Base-by-base conservation (phyloP, 2,888 invertebrate genomes). In the Erebia epiphron region DNA sequence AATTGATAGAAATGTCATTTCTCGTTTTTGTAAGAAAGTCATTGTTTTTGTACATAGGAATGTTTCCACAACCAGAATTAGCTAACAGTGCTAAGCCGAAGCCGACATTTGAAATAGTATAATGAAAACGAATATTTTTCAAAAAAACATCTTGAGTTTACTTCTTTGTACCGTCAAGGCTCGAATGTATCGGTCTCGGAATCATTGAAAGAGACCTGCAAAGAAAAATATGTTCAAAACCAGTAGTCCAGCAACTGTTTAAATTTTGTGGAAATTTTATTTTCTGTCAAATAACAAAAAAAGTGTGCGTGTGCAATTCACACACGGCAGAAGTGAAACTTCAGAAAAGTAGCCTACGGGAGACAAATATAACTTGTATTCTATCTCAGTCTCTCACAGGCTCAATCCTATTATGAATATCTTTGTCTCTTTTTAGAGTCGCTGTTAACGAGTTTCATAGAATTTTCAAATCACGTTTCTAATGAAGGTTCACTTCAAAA, bases 191-290 rank as follows among this genome's bases (percentile, higher is more conserved):
- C 67, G 92, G 90, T 79, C 90, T 92, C 2, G 91, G 86, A 62
- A 92, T 82, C 89, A 88, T 90, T 52, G 91, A 88, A 43, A 93
- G 84, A 43, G 93, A 93, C 84, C 92, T 93, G 91, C 68, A 90
- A 91, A 81, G 57, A 81, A 73, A 74, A 68, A 64, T 21, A 57
- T 35, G 14, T 41, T 70, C 1, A 66, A 62, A 65, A 16, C 21
- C 26, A 57, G 43, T 60, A 57, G 43, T 60, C 1, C n/a, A 68
- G 1, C 4, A 50, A n/a, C 1, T 57, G 35, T 43, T 41, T 2
- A 18, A 63, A 1, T 63, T 14, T 60, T n/a, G 67, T 65, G 60
- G 50, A 58, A 68, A 73, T 71, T 71, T 63, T 18, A 21, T 35
- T 61, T 69, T 16, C 18, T 54, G 11, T 16, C 54, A 54, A 54